Conservation (phyloP, 2,888 invertebrate genomes). For the Thyatira batis region DNA sequence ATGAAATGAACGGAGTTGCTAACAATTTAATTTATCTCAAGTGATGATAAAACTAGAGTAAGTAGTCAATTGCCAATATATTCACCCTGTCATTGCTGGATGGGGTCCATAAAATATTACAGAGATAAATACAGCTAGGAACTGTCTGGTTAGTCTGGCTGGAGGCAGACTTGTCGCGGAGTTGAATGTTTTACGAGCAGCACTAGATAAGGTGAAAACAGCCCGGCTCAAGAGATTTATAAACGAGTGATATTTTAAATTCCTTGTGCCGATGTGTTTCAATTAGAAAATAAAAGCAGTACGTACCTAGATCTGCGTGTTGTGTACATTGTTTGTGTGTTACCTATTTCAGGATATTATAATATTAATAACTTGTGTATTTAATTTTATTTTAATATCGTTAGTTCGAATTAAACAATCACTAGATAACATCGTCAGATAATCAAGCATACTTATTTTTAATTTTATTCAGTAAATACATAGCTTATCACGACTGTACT, state of each 20-base stretch:
- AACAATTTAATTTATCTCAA: neutral
- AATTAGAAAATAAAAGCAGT: neutral
- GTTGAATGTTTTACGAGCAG: slow-evolving; percentile 22
- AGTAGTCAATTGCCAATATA: neutral
- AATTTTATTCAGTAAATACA: too few species aligned
- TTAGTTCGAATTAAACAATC: too few species aligned
- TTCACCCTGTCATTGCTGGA: neutral
- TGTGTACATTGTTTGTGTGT: too few species aligned
- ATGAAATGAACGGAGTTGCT: neutral
- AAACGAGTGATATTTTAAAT: slow-evolving; percentile 7
- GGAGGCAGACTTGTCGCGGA: slow-evolving; percentile 8
- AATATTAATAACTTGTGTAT: too few species aligned
- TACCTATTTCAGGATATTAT: too few species aligned
- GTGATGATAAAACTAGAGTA: neutral
- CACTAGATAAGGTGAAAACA: slow-evolving; percentile 30
- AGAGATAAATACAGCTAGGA: slow-evolving; percentile 2
- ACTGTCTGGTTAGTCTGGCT: slow-evolving; percentile 8
- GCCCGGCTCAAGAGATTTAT: slow-evolving; percentile 16
- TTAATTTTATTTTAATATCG: too few species aligned
- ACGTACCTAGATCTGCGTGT: too few species aligned
- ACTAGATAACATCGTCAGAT: too few species aligned
- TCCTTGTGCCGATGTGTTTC: neutral
- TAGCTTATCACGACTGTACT: too few species aligned
- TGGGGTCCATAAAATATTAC: neutral
- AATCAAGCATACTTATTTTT: too few species aligned